phyloP scores from a whole-genome alignment of 1,140 invertebrate genomes.

The Drosophila ananassae region DNA sequence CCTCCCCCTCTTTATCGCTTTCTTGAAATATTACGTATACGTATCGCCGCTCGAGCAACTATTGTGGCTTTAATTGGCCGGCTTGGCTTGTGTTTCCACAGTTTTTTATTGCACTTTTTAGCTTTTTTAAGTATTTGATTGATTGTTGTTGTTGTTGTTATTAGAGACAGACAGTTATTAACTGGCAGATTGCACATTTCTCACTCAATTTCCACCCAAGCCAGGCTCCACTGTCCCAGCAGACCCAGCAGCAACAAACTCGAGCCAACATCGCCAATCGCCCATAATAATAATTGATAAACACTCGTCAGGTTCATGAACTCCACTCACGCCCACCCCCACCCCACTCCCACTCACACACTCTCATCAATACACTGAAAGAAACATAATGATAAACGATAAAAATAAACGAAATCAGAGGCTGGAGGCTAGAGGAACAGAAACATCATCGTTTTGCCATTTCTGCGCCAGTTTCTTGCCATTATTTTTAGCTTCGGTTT shows the following conservation, averaged over 20 bases:
- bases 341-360: background rate
- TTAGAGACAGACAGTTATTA: conserved; percentile 50
- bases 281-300: conserved; percentile 55
- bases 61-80: conserved; percentile 44
- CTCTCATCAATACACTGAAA: conserved; percentile 1
- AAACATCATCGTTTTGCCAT: conserved; percentile 41
- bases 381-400: background rate
- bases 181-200: conserved; percentile 52
- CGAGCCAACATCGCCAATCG: conserved; percentile 17
- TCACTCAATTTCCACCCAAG: conserved; percentile 8
- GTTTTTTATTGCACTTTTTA: conserved; percentile 18
- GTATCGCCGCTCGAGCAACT: background rate
- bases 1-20: background rate
- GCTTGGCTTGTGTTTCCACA: conserved; percentile 17
- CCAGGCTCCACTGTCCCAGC: conserved; percentile 18
- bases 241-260: conserved; percentile 17
- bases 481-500: conserved; percentile 48
- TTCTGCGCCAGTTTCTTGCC: conserved; percentile 36
- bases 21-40: conserved; percentile 41
- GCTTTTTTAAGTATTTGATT: conserved; percentile 25
- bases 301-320: conserved; percentile 62
- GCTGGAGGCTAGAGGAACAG: background rate
- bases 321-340: conserved; percentile 8
- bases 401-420: background rate
- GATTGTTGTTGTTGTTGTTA: background rate